Conservation (phyloP, 2,888 invertebrate species). For the Cephonodes hylas region DNA sequence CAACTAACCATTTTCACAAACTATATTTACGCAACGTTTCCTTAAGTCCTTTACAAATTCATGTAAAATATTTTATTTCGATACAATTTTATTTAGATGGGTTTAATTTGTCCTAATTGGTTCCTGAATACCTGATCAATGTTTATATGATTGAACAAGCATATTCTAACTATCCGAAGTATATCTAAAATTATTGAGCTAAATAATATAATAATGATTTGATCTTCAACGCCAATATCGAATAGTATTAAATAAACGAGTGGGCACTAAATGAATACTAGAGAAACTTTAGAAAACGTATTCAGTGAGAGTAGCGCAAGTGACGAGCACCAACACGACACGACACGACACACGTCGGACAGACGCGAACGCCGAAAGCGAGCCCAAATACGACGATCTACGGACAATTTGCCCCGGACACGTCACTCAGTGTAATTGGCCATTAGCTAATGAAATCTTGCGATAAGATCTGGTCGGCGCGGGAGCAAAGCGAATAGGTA, state of each 20-base stretch:
- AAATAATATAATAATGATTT: background rate
- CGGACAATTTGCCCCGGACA: constrained; percentile 68
- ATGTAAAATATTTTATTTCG: no score
- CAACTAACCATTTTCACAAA: background rate
- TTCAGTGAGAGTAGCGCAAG: background rate
- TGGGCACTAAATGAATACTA: no score
- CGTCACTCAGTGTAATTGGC: constrained; percentile 76
- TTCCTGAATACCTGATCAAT: no score
- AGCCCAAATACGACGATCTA: constrained; percentile 32
- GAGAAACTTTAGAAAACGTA: background rate
- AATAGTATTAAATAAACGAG: no score
- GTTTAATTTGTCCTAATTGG: no score
- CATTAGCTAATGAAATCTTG: constrained; percentile 59
- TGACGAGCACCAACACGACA: constrained; percentile 21
- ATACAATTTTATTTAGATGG: no score
- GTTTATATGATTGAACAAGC: no score
- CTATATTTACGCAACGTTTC: background rate
- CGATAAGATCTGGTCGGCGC: constrained; percentile 60
- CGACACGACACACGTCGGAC: constrained; percentile 13
- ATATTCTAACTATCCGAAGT: no score
- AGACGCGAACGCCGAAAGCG: constrained; percentile 26
- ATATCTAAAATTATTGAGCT: no score
- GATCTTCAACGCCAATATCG: no score
- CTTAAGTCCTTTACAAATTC: no score
- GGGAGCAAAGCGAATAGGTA: constrained; percentile 46